Conservation (phyloP, 2,888 invertebrate genomes). For the Bhutanitis thaidina region DNA sequence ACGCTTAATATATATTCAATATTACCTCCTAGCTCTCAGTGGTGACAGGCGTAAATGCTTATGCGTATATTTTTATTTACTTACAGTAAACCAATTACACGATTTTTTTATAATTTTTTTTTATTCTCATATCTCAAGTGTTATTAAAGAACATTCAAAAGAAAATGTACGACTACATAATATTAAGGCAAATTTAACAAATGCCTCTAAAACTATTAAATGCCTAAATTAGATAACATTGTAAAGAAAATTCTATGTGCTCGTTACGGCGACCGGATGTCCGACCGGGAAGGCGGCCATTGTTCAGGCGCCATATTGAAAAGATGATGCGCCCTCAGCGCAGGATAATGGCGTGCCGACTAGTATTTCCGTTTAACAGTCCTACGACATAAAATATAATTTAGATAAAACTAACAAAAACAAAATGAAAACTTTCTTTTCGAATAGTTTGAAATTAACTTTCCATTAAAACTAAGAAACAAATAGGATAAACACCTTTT, state of each 20-base stretch:
- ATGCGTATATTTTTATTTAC: no score
- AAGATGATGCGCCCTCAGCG: constrained; percentile 62
- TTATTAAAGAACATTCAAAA: background rate
- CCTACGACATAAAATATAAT: constrained; percentile 5
- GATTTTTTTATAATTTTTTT: no score
- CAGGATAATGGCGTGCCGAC: constrained; percentile 49
- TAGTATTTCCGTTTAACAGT: constrained; percentile 23
- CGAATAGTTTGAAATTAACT: no score
- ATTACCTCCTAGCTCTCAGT: no score
- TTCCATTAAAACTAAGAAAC: no score
- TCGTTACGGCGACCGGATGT: constrained; percentile 65
- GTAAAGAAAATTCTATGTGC: constrained; percentile 44
- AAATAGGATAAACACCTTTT: no score
- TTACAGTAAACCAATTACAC: no score
- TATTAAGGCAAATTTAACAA: constrained; percentile 5
- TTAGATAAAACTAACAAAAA: no score
- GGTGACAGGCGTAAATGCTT: no score
- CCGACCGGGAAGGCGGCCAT: constrained; percentile 59
- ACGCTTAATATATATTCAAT: no score
- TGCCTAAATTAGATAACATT: constrained; percentile 18
- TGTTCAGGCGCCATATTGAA: constrained; percentile 70
- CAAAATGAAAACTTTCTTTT: no score
- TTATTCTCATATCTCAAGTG: no score
- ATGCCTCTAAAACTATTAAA: constrained; percentile 11
- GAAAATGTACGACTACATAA: background rate